phyloP scores from a whole-genome alignment of 2,113 vertebrate genomes.

The Tor tambroides region DNA sequence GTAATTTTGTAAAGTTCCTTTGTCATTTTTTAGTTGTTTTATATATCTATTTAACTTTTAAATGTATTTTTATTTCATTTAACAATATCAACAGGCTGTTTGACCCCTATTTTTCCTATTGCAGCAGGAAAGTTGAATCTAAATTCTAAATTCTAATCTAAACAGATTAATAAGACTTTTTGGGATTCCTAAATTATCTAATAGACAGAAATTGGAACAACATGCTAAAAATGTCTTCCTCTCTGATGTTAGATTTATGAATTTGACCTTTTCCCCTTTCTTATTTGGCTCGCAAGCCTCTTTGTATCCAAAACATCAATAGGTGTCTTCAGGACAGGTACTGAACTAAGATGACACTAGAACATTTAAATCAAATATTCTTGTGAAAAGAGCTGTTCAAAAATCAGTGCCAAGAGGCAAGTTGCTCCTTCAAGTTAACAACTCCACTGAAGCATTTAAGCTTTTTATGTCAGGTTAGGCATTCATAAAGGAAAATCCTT shows the following conservation, averaged over 20 bases:
- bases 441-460: slow-evolving; percentile 1
- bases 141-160: too few species aligned
- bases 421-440: not conserved
- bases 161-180: not conserved
- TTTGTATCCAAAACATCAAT: not conserved
- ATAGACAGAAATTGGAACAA: not conserved
- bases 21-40: not conserved
- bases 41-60: too few species aligned
- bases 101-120: not conserved
- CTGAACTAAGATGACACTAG: not conserved
- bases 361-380: not conserved
- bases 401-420: not conserved
- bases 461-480: not conserved
- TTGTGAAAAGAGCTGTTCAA: not conserved
- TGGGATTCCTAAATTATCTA: not conserved
- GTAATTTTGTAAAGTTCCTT: not conserved
- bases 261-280: not conserved
- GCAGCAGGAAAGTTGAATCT: not conserved
- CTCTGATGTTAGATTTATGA: slow-evolving; percentile 6
- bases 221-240: not conserved
- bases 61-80: not conserved
- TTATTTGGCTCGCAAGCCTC: not conserved
- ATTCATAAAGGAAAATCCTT: not conserved
- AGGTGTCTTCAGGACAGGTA: too few species aligned
- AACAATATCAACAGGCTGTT: too few species aligned